Conservation (phyloP, 2,113 vertebrate species). For the Alethe castanea region DNA sequence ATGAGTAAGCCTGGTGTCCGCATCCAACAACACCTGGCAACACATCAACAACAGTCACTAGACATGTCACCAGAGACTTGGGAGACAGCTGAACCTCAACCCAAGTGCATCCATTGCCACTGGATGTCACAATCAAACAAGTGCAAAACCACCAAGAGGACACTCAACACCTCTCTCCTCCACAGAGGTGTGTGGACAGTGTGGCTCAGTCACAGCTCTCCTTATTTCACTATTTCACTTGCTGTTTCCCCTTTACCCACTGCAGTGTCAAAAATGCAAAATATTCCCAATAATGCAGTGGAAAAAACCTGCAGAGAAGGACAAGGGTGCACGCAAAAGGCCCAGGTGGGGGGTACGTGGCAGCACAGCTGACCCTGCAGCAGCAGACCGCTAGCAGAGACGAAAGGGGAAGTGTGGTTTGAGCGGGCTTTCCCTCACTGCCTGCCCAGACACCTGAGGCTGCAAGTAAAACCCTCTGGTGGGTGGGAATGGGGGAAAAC, state of each 20-base stretch:
- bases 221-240: neutral
- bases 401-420: conserved; percentile 65
- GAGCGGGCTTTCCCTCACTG: conserved; percentile 56
- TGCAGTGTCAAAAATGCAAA: neutral
- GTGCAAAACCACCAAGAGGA: neutral
- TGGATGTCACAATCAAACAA: neutral
- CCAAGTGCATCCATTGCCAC: neutral
- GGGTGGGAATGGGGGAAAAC: neutral
- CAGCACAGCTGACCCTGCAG: neutral
- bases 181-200: neutral
- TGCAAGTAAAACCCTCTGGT: conserved; percentile 34
- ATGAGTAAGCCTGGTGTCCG: neutral
- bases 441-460: conserved; percentile 41
- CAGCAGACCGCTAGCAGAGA: neutral
- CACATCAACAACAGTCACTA: neutral
- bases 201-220: neutral
- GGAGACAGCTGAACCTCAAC: neutral
- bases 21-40: neutral
- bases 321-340: neutral
- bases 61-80: neutral
- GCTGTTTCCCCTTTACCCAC: neutral
- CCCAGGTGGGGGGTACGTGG: neutral
- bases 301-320: neutral
- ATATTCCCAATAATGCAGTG: neutral
- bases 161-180: neutral